Percentiles rank a stretch among this genome's conserved stretches.
phyloP scores from a whole-genome alignment of 2,888 invertebrate genomes.

The Cylindroiulus punctatus region DNA sequence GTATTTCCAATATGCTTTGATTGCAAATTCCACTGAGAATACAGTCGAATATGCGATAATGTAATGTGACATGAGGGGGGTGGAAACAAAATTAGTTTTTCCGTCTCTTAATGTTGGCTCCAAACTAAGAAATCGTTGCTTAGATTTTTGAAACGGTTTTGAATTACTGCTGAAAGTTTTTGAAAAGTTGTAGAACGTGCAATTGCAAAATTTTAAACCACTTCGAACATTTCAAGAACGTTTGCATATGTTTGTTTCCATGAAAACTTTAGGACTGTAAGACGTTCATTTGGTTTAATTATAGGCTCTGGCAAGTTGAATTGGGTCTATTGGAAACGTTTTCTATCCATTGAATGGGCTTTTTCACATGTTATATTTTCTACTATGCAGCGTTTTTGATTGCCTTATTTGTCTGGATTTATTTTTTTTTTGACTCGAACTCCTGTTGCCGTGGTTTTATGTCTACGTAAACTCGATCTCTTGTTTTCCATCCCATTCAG shows the following conservation, averaged over 20 bases:
- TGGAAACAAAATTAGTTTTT: conserved; percentile 23
- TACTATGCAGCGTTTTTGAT: neutral
- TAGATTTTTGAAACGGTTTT: neutral
- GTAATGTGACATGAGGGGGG: neutral
- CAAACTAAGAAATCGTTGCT: neutral
- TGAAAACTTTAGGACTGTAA: no score
- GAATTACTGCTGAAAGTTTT: neutral
- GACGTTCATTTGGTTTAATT: no score
- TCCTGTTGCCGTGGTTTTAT: neutral
- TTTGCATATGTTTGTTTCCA: no score
- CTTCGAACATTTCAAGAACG: no score
- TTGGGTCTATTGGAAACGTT: no score
- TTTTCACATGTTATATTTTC: neutral
- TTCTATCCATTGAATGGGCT: neutral
- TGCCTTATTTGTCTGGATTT: neutral
- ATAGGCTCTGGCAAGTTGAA: no score
- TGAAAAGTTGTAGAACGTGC: no score
- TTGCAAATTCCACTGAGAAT: conserved; percentile 20
- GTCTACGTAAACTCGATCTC: neutral
- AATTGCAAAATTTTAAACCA: no score
- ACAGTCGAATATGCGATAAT: neutral
- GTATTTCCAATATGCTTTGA: conserved; percentile 16
- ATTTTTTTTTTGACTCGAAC: neutral
- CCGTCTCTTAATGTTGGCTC: neutral
- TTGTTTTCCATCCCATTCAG: conserved; percentile 27